These are phyloP conservation scores for Motacilla alba DNA, from an alignment of 2,113 vertebrate genomes.

Conservation along the genomic window DNA sequence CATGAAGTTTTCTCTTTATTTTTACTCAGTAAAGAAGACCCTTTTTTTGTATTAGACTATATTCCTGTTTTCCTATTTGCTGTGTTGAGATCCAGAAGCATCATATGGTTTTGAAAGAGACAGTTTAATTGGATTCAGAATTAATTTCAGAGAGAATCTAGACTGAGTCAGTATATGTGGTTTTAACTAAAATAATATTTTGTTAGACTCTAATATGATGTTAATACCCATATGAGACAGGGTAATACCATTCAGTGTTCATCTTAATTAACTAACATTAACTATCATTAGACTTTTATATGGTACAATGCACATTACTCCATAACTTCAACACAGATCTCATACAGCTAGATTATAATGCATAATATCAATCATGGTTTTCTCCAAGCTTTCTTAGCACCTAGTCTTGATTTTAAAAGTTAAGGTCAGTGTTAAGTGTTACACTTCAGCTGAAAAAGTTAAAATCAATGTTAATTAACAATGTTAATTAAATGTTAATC, in stretches of 20 bases:
- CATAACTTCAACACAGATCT: constrained; percentile 69
- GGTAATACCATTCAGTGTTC: constrained; percentile 73
- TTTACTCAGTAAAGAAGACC: background rate
- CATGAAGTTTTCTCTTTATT: background rate
- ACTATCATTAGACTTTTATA: constrained; percentile 80
- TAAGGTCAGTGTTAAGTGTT: constrained; percentile 78
- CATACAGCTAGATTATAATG: constrained; percentile 70
- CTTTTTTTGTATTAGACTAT: background rate
- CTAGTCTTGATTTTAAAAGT: constrained; percentile 74
- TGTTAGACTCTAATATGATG: constrained; percentile 73
- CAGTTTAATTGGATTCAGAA: constrained; percentile 56
- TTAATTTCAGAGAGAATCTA: constrained; percentile 36
- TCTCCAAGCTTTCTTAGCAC: constrained; percentile 66
- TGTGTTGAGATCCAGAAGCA: constrained; percentile 30
- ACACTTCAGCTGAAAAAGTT: constrained; percentile 74
- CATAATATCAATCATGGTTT: constrained; percentile 75
- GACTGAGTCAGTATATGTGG: constrained; percentile 58
- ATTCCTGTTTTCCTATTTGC: constrained; percentile 32
- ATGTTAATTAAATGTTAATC: constrained; percentile 81
- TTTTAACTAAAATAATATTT: constrained; percentile 80
- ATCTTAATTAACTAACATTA: constrained; percentile 82
- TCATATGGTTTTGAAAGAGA: constrained; percentile 23
- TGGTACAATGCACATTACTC: constrained; percentile 79
- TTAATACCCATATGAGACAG: constrained; percentile 72
- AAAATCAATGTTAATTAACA: constrained; percentile 78